A percentile compares a stretch with the other conserved stretches of the same genome.
phyloP scores from a whole-genome alignment of 2,888 invertebrate genomes.

The Hedychridium roseum region DNA sequence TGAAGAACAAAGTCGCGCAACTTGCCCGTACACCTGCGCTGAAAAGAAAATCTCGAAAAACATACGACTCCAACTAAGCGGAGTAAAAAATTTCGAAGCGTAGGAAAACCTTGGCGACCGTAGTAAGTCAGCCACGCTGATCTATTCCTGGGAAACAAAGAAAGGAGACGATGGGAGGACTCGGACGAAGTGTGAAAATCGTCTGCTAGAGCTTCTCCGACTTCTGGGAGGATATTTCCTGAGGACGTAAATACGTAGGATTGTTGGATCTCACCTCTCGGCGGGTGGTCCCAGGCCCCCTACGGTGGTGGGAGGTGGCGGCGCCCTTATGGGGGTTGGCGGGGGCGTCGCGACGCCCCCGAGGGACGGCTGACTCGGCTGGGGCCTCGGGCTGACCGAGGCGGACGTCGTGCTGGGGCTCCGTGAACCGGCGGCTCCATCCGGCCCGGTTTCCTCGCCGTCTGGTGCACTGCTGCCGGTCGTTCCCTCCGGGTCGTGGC shows the following conservation, averaged over 20 bases:
- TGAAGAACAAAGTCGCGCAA: no score
- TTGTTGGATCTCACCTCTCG: conserved; percentile 57
- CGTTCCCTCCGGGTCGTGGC: conserved; percentile 48
- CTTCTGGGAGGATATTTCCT: conserved; percentile 57
- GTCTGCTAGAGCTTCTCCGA: no score
- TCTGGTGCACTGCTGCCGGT: conserved; percentile 45
- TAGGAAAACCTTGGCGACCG: no score
- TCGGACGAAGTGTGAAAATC: neutral
- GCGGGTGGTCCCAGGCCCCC: conserved; percentile 54
- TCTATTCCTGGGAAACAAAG: conserved; percentile 11
- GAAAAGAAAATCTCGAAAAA: no score
- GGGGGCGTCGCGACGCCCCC: conserved; percentile 70
- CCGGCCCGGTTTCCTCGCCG: conserved; percentile 46
- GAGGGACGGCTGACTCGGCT: conserved; percentile 67
- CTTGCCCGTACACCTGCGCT: no score
- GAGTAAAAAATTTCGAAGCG: no score
- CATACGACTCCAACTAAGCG: no score
- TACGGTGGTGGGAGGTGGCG: conserved; percentile 44
- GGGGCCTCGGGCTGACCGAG: conserved; percentile 60
- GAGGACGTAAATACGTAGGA: conserved; percentile 57
- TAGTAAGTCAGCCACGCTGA: no score
- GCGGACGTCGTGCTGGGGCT: conserved; percentile 62
- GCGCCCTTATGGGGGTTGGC: conserved; percentile 58
- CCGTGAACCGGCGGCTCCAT: conserved; percentile 50
- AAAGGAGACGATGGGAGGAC: neutral